Base-by-base conservation (phyloP, 2,888 invertebrate species). In the Cenopis cana region DNA sequence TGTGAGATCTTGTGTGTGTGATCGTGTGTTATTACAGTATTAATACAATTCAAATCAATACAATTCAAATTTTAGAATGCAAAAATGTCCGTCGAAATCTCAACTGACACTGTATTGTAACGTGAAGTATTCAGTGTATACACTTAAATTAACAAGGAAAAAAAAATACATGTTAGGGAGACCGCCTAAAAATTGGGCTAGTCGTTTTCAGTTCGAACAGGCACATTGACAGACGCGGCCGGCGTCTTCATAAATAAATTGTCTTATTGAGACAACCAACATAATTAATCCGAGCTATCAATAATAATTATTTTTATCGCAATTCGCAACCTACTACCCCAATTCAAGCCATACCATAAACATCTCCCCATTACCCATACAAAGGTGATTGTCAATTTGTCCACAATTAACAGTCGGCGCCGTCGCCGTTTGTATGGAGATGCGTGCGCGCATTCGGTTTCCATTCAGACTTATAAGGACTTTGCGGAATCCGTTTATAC, bases 321-420 rank as follows among this genome's bases (percentile, higher is more conserved):
- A 62, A 38, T 52, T 5, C 10, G 6, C 14, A 62, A 38, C 64
- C 64, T n/a, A 62, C 14, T 64, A 64, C 64, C 52, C 64, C 52
- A 64, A 64, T 64, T 64, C 24, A 54, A 38, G 38, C 52, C 24
- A 24, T 64, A 54, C 64, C 24, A 64, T 64, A 64, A 64, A 64
- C 38, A 38, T 54, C 52, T n/a, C 11, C 17, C 69, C 62, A 56
- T 57, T 69, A 57, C 50, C 69, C 65, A 29, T 33, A 70, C 65
- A 66, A 70, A 70, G 69, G 64, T 61, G 61, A 33, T 56, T 69
- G 69, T 69, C 65, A 66, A 71, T 71, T 70, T 71, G 71, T 67
- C 71, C 6, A 71, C 71, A 71, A 71, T 70, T 70, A 70, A 65
- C 65, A 38, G 49, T 14, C 20, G 36, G 62, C 68, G 52, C 55